Base-by-base conservation (phyloP, 2,888 invertebrate species). In the Phasia obesa region DNA sequence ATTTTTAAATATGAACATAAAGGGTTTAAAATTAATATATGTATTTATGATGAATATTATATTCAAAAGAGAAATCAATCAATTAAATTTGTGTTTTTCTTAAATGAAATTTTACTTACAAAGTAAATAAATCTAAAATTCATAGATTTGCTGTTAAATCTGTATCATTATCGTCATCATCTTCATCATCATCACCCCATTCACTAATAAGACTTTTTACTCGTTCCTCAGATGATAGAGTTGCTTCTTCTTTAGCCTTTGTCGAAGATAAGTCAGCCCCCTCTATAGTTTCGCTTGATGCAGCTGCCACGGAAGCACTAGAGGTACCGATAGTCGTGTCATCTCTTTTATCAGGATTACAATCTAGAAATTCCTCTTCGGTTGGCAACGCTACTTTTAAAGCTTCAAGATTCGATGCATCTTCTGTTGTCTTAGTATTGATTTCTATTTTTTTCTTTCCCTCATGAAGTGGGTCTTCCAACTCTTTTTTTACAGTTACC, bases 171-270 rank as follows among this genome's bases (percentile, higher is more conserved):
- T 87, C 87, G 65, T 88, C 87, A 55, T 89, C 90, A 27, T 90
- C 90, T 38, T 90, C 90, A 25, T 90, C 90, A 55, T 91, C 91
- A 64, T 90, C 91, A 2, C 83, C 91, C 91, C 91, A 91, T 81
- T 91, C 91, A 78, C 89, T 90, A 53, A 91, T 90, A 71, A 91
- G 86, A 84, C 88, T 91, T 82, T 90, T 91, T 2, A 91, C 87
- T 64, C 89, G 89, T 21, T 90, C 91, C 27, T 86, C 71, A 15
- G 86, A 74, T 38, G 84, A 71, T 74, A 79, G 69, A 15, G 55
- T 27, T 4, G 53, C 9, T 0, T 69, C 44, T 9, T 64, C 71
- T 42, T 71, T 64, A n/a, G 53, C 23, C 4, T 9, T 70, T 27
- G 57, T 69, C 19, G 67, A 38, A 13, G 78, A 23, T 1, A 57